Conservation (phyloP, 2,888 invertebrate species). For the Pilophorus perplexus region DNA sequence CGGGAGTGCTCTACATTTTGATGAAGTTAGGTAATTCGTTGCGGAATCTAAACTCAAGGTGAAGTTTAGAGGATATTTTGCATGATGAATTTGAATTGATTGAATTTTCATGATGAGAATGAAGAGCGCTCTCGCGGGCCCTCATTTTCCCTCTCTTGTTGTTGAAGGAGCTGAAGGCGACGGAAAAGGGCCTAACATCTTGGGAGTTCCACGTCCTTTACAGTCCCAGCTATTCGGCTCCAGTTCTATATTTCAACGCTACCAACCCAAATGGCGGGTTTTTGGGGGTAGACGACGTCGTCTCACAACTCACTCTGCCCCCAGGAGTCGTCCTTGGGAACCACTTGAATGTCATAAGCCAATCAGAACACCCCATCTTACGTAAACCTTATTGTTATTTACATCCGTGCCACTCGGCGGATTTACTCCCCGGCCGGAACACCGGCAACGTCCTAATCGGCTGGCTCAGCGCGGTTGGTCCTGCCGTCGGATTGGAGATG, state of each 20-base stretch:
- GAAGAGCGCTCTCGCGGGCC: too few species aligned
- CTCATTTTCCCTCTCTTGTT: too few species aligned
- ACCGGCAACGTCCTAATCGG: conserved; percentile 47
- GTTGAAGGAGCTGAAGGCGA: conserved; percentile 1
- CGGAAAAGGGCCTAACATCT: conserved; percentile 42
- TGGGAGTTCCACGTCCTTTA: conserved; percentile 52
- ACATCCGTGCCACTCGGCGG: conserved; percentile 49
- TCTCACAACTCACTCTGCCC: conserved; percentile 52
- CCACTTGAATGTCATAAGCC: conserved; percentile 53
- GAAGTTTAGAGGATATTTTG: too few species aligned
- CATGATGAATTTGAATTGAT: too few species aligned
- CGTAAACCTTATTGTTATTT: conserved; percentile 48
- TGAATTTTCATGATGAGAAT: too few species aligned
- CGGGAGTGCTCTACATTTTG: too few species aligned
- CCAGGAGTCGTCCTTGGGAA: conserved; percentile 64
- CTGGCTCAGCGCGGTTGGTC: conserved; percentile 48
- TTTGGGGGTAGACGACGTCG: conserved; percentile 45
- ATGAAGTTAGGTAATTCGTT: too few species aligned
- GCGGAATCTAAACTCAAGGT: too few species aligned
- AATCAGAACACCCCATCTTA: conserved; percentile 49
- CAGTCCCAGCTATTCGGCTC: conserved; percentile 49
- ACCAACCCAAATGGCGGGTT: conserved; percentile 53
- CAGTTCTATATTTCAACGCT: conserved; percentile 59
- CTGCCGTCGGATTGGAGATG: conserved; percentile 29
- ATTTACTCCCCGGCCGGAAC: conserved; percentile 42